These are phyloP conservation scores for Globodera rostochiensis DNA, from an alignment of 1,140 invertebrate species.

Conservation along the genomic window DNA sequence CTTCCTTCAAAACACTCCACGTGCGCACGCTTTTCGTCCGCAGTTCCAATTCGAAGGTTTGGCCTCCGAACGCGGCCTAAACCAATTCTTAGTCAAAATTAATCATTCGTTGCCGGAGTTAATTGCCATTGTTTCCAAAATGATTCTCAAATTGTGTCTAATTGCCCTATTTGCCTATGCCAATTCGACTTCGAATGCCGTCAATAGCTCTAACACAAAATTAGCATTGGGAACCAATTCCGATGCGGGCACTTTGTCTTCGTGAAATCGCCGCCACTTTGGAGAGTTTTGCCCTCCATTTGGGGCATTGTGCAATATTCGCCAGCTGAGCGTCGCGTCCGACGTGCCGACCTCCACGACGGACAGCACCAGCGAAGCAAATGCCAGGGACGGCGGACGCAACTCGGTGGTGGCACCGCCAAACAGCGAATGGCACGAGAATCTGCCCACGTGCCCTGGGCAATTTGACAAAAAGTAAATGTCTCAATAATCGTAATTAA, in stretches of 20 bases:
- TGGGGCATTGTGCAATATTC: background rate
- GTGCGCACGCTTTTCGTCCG: slow-evolving; percentile 42
- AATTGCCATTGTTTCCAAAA: too few relatives aligned
- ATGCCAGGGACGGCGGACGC: slow-evolving; percentile 3
- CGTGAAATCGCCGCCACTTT: background rate
- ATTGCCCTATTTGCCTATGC: too few relatives aligned
- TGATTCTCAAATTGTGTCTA: too few relatives aligned
- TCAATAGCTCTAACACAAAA: too few relatives aligned
- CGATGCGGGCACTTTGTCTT: background rate
- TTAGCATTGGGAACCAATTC: too few relatives aligned
- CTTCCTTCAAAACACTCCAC: slow-evolving; percentile 32
- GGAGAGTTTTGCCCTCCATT: background rate
- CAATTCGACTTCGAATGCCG: too few relatives aligned
- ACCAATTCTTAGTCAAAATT: background rate
- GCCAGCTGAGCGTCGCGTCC: slow-evolving; percentile 3
- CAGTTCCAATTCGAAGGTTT: slow-evolving; percentile 33
- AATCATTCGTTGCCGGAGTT: too few relatives aligned
- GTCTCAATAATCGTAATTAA: background rate
- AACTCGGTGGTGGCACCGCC: slow-evolving; percentile 48
- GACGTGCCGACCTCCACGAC: background rate
- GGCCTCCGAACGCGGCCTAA: background rate
- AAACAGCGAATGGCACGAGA: slow-evolving; percentile 50
- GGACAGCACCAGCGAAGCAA: slow-evolving; percentile 8
- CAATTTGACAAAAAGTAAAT: slow-evolving; percentile 1
- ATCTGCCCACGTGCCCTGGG: slow-evolving; percentile 41